A percentile compares a stretch with the other conserved stretches of the same genome.
Evolutionary conservation across 2,888 invertebrate genomes (phyloP).

Genomic region (Dasysyrphus albostriatus): DNA sequence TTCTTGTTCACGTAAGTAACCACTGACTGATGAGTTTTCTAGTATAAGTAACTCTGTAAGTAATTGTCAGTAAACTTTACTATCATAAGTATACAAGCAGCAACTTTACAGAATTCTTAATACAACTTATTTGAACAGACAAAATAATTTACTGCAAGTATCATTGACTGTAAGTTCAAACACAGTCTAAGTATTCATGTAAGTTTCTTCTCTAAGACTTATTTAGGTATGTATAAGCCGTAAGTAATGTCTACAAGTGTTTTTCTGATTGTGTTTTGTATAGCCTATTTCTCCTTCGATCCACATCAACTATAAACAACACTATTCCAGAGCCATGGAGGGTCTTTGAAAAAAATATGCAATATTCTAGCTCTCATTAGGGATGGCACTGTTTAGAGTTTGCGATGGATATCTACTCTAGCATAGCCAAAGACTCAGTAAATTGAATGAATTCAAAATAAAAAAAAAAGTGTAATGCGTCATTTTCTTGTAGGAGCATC

Average conservation of each 20-base stretch:
- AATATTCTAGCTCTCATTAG: constrained; percentile 15
- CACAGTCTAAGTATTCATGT: neutral
- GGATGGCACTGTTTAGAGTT: constrained; percentile 8
- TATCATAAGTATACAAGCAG: too few relatives aligned
- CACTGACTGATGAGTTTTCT: too few relatives aligned
- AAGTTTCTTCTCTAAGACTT: neutral
- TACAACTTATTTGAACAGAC: too few relatives aligned
- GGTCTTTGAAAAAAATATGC: constrained; percentile 11
- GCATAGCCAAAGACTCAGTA: constrained; percentile 38
- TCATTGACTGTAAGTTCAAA: neutral
- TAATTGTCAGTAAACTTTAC: too few relatives aligned
- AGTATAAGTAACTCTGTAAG: too few relatives aligned
- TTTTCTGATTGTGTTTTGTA: constrained; percentile 20
- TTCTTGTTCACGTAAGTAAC: too few relatives aligned
- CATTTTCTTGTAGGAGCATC: constrained; percentile 16
- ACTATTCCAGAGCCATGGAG: neutral
- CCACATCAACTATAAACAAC: constrained; percentile 38
- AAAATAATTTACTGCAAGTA: neutral
- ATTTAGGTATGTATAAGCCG: too few relatives aligned
- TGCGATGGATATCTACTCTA: constrained; percentile 40
- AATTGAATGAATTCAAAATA: constrained; percentile 16
- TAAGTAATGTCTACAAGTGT: neutral
- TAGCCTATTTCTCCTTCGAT: constrained; percentile 63
- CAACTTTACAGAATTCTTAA: too few relatives aligned
- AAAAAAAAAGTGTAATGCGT: constrained; percentile 9